Evolutionary conservation across 2,113 vertebrate genomes (phyloP).

Genomic region (Orientallactaga bullata): DNA sequence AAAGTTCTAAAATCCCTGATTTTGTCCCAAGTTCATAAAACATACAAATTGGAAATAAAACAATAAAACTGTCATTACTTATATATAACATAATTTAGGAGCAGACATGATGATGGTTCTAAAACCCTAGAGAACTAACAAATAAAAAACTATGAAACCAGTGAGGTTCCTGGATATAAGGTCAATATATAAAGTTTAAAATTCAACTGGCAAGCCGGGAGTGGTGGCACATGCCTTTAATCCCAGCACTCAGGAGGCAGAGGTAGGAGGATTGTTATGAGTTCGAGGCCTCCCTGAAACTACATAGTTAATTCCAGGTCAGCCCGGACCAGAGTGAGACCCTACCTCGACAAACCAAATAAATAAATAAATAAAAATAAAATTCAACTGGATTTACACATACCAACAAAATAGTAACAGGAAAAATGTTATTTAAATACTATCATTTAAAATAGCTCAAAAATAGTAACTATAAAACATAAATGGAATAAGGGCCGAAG

Average conservation of each 20-base stretch:
- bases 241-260: too few relatives aligned
- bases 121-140: background rate
- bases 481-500: too few relatives aligned
- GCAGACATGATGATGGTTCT: background rate
- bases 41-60: background rate
- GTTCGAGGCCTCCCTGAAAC: too few relatives aligned
- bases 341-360: too few relatives aligned
- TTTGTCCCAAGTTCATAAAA: conserved; percentile 37
- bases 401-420: background rate
- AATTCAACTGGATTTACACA: background rate
- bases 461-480: too few relatives aligned
- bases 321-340: too few relatives aligned
- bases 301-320: too few relatives aligned
- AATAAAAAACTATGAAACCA: conserved; percentile 30
- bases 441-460: too few relatives aligned
- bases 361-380: background rate
- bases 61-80: background rate
- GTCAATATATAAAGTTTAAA: background rate
- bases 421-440: background rate
- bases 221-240: too few relatives aligned
- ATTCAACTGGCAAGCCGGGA: too few relatives aligned
- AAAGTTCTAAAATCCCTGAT: conserved; percentile 19
- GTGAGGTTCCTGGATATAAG: background rate
- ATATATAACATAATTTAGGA: background rate
- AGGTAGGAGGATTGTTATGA: too few relatives aligned